A percentile compares a stretch with the other conserved stretches of the same genome.
phyloP scores from a whole-genome alignment of 2,113 vertebrate species.

The Casuarius casuarius region DNA sequence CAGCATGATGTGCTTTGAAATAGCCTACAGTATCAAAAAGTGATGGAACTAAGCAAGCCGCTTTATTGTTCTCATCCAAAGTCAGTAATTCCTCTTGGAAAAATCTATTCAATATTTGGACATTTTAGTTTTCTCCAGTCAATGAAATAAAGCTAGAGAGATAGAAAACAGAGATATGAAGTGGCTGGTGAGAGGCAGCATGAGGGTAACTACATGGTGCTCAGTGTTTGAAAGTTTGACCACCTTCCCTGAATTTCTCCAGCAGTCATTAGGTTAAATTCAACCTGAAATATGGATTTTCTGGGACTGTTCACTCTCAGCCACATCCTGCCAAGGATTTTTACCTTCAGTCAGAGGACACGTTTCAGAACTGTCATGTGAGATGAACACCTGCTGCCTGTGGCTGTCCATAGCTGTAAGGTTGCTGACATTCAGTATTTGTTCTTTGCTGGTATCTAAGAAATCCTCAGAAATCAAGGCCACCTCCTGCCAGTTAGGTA shows the following conservation, averaged over 20 bases:
- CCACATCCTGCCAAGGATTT: not conserved
- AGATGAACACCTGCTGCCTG: not conserved
- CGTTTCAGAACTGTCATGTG: not conserved
- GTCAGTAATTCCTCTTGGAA: not conserved
- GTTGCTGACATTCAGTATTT: not conserved
- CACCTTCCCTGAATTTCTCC: not conserved
- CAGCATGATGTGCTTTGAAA: not conserved
- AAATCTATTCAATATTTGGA: not conserved
- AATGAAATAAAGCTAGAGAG: not conserved
- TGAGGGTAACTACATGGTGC: not conserved
- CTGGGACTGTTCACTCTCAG: not conserved
- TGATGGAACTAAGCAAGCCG: not conserved
- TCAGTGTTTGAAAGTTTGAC: not conserved
- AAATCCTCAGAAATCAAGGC: not conserved
- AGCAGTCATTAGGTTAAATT: not conserved
- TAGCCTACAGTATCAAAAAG: not conserved
- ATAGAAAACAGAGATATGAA: not conserved
- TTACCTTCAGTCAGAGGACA: not conserved
- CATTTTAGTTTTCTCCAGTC: not conserved
- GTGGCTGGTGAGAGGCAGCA: not conserved
- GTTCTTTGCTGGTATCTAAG: not conserved
- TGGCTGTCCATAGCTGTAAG: not conserved
- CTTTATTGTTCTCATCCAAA: not conserved
- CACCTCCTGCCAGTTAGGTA: not conserved
- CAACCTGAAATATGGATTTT: not conserved